phyloP scores from a whole-genome alignment of 2,888 invertebrate species.

The Agriotes lineatus region DNA sequence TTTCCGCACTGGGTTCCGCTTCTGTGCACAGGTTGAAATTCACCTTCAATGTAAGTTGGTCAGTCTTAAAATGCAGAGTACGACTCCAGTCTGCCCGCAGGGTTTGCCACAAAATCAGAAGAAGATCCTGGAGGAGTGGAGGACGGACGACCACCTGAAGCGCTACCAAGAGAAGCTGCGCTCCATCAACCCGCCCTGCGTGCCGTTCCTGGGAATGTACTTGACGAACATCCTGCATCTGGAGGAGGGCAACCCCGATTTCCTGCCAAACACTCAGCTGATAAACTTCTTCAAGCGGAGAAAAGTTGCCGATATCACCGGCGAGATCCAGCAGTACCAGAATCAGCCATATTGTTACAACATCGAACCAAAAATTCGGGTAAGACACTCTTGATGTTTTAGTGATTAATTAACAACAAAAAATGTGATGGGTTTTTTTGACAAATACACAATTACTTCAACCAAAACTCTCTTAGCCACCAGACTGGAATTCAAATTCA shows the following conservation, averaged over 20 bases:
- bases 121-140: conserved; percentile 89
- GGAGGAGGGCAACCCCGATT: conserved; percentile 96
- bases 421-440: too few relatives aligned
- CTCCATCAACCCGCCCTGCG: conserved; percentile 98
- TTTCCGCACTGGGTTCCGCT: conserved; percentile 93
- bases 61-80: too few relatives aligned
- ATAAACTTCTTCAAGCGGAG: conserved; percentile 97
- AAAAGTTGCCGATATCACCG: conserved; percentile 97
- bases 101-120: conserved; percentile 78
- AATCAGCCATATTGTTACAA: conserved; percentile 97
- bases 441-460: too few relatives aligned
- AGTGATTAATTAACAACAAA: too few relatives aligned
- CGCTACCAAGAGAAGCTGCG: conserved; percentile 94
- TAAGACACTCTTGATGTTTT: too few relatives aligned
- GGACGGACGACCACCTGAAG: conserved; percentile 88
- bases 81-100: too few relatives aligned
- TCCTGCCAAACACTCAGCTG: conserved; percentile 86
- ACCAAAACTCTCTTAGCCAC: too few relatives aligned
- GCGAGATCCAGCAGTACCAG: conserved; percentile 99
- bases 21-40: conserved; percentile 89
- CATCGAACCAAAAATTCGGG: conserved; percentile 86
- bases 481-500: too few relatives aligned
- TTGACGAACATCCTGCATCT: conserved; percentile 96
- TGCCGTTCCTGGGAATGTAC: conserved; percentile 98
- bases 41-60: conserved; percentile 77